Evolutionary conservation across 2,888 invertebrate genomes (phyloP), one percentile per base, ranked within the genome.

Genomic region (Heliconius hortense): DNA sequence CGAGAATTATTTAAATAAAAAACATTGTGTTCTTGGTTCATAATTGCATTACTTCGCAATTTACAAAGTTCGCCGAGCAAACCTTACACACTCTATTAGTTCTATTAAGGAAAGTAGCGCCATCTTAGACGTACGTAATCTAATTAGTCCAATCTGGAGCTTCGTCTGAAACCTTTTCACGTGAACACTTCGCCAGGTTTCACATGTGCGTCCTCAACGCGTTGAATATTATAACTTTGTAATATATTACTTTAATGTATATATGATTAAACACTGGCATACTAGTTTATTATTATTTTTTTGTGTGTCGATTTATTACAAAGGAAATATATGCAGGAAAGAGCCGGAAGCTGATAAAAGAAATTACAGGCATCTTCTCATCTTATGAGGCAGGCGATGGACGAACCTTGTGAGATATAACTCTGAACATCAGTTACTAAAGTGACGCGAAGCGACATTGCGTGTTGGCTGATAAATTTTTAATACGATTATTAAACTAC

Each of bases 101-200:
- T 53, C 60, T 76, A 72, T 76, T 77, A 76, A 68, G 73, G 48
- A 35, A 69, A 68, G 26, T 74, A 74, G 35, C 69, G 53, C 53
- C 66, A 73, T 73, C 78, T 74, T 76, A 77, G 71, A 74, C 69
- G 74, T 63, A 28, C 69, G 62, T 72, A 63, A 79, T 73, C 75
- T 68, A 78, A 76, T 79, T 76, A 78, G 74, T 78, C 13, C 74
- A 76, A 76, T 73, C 71, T 70, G 72, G 66, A 62, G 73, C 71
- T 74, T 56, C 48, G 31, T 43, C 72, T 60, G 76, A 79, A 77
- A 79, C 74, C 79, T 77, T 79, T 77, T 71, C 70, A 72, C 18
- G 56, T 24, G 28, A n/a, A 74, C 13, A 72, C 28, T 13, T 56
- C 53, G 69, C 56, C n/a, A 75, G 48, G 72, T 75, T 60, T 73